Evolutionary conservation across 2,888 invertebrate species (phyloP), one percentile per base, ranked within the genome.

Genomic region (Acheta domesticus): DNA sequence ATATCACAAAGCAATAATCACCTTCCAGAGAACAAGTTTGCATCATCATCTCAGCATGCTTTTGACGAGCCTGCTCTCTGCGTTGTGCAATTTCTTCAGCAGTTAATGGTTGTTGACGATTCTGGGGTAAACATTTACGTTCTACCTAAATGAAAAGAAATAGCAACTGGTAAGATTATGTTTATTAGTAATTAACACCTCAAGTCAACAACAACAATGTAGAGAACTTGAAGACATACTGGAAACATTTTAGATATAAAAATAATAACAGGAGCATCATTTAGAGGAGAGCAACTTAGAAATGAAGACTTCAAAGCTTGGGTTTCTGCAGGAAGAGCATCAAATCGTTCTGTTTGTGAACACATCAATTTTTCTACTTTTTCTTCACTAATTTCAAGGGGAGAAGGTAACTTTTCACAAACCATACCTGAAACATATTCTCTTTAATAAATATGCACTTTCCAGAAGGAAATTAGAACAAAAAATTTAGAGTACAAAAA

Each of bases 171-270:
- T 8, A 36, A 36, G 49, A 75, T 36, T 8, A 36, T 8, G 8
- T 36, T 36, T 36, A 36, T 36, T 36, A 36, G 36, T 36, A 36
- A 8, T 36, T 36, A 36, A 36, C 36, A 36, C 14, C 75, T 20
- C 48, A 78, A 74, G 21, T n/a, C 21, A 36, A 77, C 1, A 77
- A 49, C 50, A 48, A 76, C 5, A 12, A 49, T n/a, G n/a, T 20
- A 4, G 20, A 78, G 36, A 49, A 49, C 21, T 76, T 78, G 8
- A 19, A n/a, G 11, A 84, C 82, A 80, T 82, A 93, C 91, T 79
- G 94, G 92, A 87, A 95, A 93, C 96, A 98, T 97, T 90, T 98
- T 96, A 0, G 96, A 96, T 84, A 95, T 91, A 89, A 90, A 95
- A 82, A 92, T 92, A 86, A 93, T 92, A 78, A 92, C 88, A 73